Percentiles rank a stretch among this genome's conserved stretches.
These are phyloP conservation scores for Danaus chrysippus DNA, from an alignment of 2,888 invertebrate species.

Conservation along the genomic window DNA sequence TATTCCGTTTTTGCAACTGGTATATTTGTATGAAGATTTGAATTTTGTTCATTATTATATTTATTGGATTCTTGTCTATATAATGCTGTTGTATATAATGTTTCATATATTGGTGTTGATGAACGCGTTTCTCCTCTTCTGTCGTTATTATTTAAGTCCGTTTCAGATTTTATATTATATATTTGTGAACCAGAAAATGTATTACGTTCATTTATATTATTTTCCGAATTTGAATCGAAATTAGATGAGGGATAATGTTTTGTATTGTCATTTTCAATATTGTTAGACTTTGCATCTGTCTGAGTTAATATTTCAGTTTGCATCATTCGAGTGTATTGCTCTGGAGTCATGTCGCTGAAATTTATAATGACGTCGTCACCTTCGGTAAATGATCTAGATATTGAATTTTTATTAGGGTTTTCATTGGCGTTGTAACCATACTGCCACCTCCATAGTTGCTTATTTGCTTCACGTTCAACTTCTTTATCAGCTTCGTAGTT, in stretches of 20 bases:
- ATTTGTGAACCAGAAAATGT: too few species aligned
- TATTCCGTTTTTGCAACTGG: slow-evolving; percentile 7
- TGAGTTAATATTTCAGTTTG: slow-evolving; percentile 49
- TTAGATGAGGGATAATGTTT: slow-evolving; percentile 12
- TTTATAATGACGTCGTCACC: slow-evolving; percentile 68
- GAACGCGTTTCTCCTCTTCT: background rate
- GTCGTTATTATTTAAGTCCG: background rate
- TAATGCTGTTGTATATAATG: background rate
- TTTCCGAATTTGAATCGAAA: background rate
- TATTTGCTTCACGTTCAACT: slow-evolving; percentile 57
- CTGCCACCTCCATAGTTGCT: slow-evolving; percentile 72
- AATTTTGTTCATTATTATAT: slow-evolving; percentile 17
- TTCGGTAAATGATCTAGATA: slow-evolving; percentile 65
- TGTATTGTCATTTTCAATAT: slow-evolving; percentile 25
- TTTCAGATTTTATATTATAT: background rate
- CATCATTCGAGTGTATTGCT: slow-evolving; percentile 65
- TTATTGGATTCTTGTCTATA: slow-evolving; percentile 2
- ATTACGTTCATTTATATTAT: too few species aligned
- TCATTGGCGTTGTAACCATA: slow-evolving; percentile 58
- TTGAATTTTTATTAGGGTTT: slow-evolving; percentile 58
- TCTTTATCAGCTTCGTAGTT: slow-evolving; percentile 68
- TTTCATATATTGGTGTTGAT: slow-evolving; percentile 8
- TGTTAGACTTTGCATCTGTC: slow-evolving; percentile 34
- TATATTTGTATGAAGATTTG: slow-evolving; percentile 14
- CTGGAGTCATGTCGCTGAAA: slow-evolving; percentile 66